A percentile compares a stretch with the other conserved stretches of the same genome.
Conservation (phyloP, 2,113 vertebrate species). For the Lagopus leucura region DNA sequence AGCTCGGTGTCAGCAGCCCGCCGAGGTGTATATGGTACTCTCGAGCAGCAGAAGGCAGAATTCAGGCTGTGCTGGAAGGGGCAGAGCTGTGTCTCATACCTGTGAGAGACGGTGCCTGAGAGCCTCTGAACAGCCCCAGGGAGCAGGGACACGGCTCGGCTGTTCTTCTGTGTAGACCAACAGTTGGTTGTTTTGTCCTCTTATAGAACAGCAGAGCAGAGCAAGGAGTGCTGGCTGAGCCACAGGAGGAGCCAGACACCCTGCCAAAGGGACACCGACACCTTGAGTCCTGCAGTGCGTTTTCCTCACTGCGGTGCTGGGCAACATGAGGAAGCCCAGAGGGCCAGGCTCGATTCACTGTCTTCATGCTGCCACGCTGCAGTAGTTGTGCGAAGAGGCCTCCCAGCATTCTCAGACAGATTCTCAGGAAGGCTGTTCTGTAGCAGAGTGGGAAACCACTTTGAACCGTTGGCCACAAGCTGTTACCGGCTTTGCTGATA, state of each 20-base stretch:
- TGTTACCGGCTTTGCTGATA: background rate
- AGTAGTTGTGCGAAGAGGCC: background rate
- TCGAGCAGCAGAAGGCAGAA: accelerated
- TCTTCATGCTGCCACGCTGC: background rate
- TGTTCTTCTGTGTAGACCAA: accelerated
- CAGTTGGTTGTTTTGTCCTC: accelerated
- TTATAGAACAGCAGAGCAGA: background rate
- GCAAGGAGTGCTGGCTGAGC: background rate
- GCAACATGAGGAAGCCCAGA: background rate
- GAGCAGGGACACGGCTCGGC: background rate
- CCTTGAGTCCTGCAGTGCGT: background rate
- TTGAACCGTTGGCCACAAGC: background rate
- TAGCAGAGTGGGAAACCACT: background rate
- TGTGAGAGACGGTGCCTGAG: accelerated
- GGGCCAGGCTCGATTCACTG: background rate
- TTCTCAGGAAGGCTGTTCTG: background rate
- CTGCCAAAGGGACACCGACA: accelerated
- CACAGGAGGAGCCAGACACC: accelerated
- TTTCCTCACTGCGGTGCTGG: background rate
- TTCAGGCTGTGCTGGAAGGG: background rate
- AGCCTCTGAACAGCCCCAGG: accelerated
- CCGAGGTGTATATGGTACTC: accelerated
- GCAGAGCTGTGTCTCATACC: accelerated
- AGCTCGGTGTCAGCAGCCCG: background rate
- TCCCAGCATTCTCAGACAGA: background rate